These are phyloP conservation scores for Cantharis flavilabris DNA, from an alignment of 2,888 invertebrate species.

Conservation along the genomic window DNA sequence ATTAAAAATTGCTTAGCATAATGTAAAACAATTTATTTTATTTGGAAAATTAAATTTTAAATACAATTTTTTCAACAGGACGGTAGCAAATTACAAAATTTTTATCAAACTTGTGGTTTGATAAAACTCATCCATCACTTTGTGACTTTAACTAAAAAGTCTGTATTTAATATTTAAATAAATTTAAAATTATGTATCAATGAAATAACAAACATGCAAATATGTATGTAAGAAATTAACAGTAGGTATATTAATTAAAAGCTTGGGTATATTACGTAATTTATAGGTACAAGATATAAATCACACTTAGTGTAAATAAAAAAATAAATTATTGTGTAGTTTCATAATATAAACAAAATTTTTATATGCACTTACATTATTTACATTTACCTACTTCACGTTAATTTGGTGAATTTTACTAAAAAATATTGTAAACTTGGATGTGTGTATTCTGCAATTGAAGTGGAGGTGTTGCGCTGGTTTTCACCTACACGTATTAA, in stretches of 20 bases:
- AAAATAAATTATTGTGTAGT: neutral
- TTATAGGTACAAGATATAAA: neutral
- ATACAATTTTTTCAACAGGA: neutral
- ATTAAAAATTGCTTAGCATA: neutral
- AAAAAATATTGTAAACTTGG: neutral
- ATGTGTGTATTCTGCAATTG: neutral
- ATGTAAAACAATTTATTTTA: neutral
- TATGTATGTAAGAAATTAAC: neutral
- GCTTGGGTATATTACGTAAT: neutral
- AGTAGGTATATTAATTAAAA: neutral
- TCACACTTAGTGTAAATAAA: neutral
- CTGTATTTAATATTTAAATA: neutral
- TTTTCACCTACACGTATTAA: neutral
- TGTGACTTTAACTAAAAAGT: neutral
- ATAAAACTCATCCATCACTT: neutral
- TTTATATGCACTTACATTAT: neutral
- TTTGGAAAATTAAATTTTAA: neutral
- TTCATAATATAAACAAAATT: neutral
- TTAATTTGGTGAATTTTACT: neutral
- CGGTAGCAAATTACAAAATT: neutral
- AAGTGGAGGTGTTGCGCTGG: neutral
- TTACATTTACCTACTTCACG: neutral
- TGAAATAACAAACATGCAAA: neutral
- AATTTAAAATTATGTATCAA: conserved; percentile 3
- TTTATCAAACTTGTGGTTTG: neutral